Conservation (phyloP, 2,888 invertebrate genomes). For the Troilus luridus region DNA sequence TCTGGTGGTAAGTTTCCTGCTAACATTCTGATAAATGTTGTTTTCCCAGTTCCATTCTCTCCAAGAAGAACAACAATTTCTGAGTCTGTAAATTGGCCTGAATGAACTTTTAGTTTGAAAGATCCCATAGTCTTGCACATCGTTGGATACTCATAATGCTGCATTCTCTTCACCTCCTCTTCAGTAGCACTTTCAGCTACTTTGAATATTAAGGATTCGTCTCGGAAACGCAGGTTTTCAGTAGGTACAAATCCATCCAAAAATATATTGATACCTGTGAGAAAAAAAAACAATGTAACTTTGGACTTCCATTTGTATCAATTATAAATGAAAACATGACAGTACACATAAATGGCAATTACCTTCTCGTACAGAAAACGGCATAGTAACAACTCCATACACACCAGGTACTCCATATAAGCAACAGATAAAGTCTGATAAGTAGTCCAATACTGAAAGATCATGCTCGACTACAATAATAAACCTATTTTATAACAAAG, state of each 20-base stretch:
- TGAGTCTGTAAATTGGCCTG: constrained; percentile 98
- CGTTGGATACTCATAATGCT: constrained; percentile 90
- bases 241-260: constrained; percentile 99
- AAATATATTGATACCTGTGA: constrained; percentile 94
- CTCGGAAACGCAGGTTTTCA: constrained; percentile 98
- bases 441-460: constrained; percentile 97
- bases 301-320: not conserved
- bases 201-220: constrained; percentile 96
- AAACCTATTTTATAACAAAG: constrained; percentile 76
- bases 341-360: constrained; percentile 61
- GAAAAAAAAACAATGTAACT: constrained; percentile 48
- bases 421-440: constrained; percentile 99
- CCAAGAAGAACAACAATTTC: constrained; percentile 97
- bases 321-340: constrained; percentile 30
- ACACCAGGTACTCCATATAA: constrained; percentile 98
- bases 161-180: constrained; percentile 97
- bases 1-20: constrained; percentile 96
- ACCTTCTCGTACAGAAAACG: constrained; percentile 99
- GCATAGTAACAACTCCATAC: constrained; percentile 99
- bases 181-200: constrained; percentile 98
- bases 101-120: constrained; percentile 84
- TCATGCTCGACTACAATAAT: constrained; percentile 99
- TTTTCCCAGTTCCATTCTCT: constrained; percentile 99
- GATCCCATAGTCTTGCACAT: constrained; percentile 89
- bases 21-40: constrained; percentile 98